Evolutionary conservation across 1,140 invertebrate genomes (phyloP), one percentile per base, ranked within the genome.

Genomic region (Belonocnema kinseyi): DNA sequence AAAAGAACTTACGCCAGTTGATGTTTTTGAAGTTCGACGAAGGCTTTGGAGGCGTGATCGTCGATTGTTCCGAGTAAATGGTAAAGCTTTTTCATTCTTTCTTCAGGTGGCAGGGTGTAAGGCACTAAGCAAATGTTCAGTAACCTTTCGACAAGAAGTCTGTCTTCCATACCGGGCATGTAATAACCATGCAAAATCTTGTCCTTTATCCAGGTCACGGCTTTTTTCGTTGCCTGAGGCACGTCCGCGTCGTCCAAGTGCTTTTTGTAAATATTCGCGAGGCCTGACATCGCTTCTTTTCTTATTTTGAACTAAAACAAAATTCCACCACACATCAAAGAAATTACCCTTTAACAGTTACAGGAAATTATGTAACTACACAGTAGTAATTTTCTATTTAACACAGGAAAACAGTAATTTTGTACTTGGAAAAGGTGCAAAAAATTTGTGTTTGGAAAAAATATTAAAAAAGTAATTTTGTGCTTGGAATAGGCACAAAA

Each of bases 181-280:
- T 97, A 97, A 90, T 97, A 97, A 46, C 96, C 97, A 92, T 99
- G 97, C 13, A 99, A 93, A 77, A 99, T 98, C 93, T 99, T 99
- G 86, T 99, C 97, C 90, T 98, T 99, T 72, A 99, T 98, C 98
- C 98, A 99, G 61, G 96, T 96, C 0, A 98, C 95, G 2, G 97
- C 96, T 85, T 97, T 95, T 78, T 97, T 96, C 1, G 97, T 97
- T 0, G 96, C 96, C 58, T 96, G 94, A 6, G 96, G 96, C 7
- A 97, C 94, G 80, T 97, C 94, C 6, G 95, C 94, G 86, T 96
- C 96, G 79, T 95, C 97, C 56, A 98, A 92, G 88, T 97, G 96
- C 83, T 97, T 97, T 84, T 97, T 97, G 87, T 99, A 99, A 72
- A 99, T 97, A 92, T 97, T 95, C 0, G 97, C 98, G 21, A 99